A percentile compares a stretch with the other conserved stretches of the same genome.
Conservation (phyloP, 2,888 invertebrate species). For the Cacoxenus indagator region DNA sequence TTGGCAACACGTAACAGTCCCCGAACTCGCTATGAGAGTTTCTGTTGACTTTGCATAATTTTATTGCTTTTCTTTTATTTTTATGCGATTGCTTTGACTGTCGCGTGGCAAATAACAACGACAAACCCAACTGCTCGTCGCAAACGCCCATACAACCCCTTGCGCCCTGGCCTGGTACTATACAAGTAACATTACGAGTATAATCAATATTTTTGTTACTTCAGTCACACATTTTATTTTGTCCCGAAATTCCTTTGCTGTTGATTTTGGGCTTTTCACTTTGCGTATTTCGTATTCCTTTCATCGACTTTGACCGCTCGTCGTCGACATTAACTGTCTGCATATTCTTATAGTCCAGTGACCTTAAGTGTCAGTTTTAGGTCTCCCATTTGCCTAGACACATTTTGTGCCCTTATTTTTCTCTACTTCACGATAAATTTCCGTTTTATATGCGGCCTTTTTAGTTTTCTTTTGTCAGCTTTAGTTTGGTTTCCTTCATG, state of each 20-base stretch:
- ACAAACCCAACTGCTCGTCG: neutral
- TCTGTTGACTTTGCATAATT: constrained; percentile 64
- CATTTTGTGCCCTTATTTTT: constrained; percentile 30
- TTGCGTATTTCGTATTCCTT: neutral
- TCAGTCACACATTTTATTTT: constrained; percentile 37
- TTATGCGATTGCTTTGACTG: constrained; percentile 49
- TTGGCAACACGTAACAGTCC: constrained; percentile 54
- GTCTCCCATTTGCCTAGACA: neutral
- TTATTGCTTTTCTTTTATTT: constrained; percentile 63
- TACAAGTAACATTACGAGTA: constrained; percentile 51
- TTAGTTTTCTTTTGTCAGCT: too few species aligned
- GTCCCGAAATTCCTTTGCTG: constrained; percentile 1
- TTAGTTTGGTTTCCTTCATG: constrained; percentile 47
- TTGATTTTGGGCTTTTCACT: constrained; percentile 16
- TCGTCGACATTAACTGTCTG: constrained; percentile 22
- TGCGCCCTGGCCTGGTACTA: neutral
- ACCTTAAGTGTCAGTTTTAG: constrained; percentile 11
- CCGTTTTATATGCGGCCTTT: constrained; percentile 43
- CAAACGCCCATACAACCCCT: neutral
- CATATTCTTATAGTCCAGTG: constrained; percentile 21
- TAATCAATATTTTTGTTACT: constrained; percentile 58
- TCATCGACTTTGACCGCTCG: constrained; percentile 13
- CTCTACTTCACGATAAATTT: constrained; percentile 33
- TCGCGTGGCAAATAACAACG: constrained; percentile 32
- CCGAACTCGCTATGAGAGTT: constrained; percentile 32